Base-by-base conservation (phyloP, 2,888 invertebrate genomes). In the Coleophora deauratella region DNA sequence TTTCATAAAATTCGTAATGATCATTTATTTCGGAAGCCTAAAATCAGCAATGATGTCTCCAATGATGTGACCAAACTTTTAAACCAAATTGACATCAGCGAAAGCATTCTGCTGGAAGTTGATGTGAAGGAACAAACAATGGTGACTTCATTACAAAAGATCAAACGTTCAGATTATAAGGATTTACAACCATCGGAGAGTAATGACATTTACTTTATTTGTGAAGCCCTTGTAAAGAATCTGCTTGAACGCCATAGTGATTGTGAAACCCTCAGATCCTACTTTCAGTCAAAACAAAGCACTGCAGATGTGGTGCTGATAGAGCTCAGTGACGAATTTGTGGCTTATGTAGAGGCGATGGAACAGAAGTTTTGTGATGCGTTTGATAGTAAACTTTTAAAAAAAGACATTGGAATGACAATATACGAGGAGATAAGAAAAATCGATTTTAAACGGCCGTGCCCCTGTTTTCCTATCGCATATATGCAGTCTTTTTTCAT, bases 1-100 rank as follows among this genome's bases (percentile, higher is more conserved):
- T 41, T 39, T 30, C 21, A 34, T 6, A 46, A 43, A 37, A n/a
- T 33, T 9, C 33, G 40, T n/a, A 30, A 38, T 2, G 9, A 7
- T 1, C 33, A 32, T 33, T 35, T 42, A 9, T 8, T 33, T 9
- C 40, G 38, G 3, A 13, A 9, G 0, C 32, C 32, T 13, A 38
- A 28, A 33, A 7, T 11, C 0, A 38, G 33, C 3, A 38, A 38
- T n/a, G 33, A 27, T 28, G 12, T 2, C 2, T 35, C 21, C 6
- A 21, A 40, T 11, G 40, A 45, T 14, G 1, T 38, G n/a, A 6
- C 27, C 2, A 27, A 35, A 27, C 2, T 35, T 35, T 7, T 31
- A n/a, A 31, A 4, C 9, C 7, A 31, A 31, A 31, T 10, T 31
- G 31, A 10, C 11, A 10, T 4, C 11, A 4, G 6, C 10, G 31